These are phyloP conservation scores for Amblyopsis rosae DNA, from an alignment of 2,113 vertebrate genomes.

Conservation along the genomic window DNA sequence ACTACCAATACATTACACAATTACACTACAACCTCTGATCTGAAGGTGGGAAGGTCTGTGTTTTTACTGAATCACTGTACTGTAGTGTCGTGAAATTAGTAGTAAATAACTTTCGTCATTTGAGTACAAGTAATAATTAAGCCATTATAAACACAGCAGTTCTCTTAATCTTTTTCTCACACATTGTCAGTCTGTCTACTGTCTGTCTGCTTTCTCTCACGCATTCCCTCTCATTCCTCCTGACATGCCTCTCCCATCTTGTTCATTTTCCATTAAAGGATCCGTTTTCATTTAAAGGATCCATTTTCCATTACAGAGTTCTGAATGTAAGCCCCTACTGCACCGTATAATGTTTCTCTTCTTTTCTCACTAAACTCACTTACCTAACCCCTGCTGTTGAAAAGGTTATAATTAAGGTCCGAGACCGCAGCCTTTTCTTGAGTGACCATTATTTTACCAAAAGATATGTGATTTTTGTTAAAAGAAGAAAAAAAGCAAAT, in stretches of 20 bases:
- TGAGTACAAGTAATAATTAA: conserved; percentile 35
- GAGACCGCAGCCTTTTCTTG: neutral
- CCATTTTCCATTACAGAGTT: conserved; percentile 28
- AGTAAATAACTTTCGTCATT: conserved; percentile 37
- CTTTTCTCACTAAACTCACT: neutral
- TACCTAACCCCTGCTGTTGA: conserved; percentile 8
- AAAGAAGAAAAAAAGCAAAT: neutral
- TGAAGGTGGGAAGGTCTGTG: conserved; percentile 20
- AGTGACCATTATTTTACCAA: too few relatives aligned
- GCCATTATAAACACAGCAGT: conserved; percentile 1
- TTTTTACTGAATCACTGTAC: conserved; percentile 40
- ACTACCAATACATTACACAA: neutral
- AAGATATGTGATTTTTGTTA: too few relatives aligned
- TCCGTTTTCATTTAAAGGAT: conserved; percentile 30
- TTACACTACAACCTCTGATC: neutral
- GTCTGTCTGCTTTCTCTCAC: conserved; percentile 5
- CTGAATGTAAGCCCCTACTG: conserved; percentile 10
- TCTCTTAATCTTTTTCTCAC: conserved; percentile 30
- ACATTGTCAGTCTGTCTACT: conserved; percentile 24
- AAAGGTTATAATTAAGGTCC: conserved; percentile 5
- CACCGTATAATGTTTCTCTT: conserved; percentile 14
- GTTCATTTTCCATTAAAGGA: neutral
- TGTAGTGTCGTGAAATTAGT: conserved; percentile 32
- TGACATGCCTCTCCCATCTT: neutral
- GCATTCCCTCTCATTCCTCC: neutral